Conservation (phyloP, 2,888 invertebrate genomes). For the Lepeophtheirus nordmannii region DNA sequence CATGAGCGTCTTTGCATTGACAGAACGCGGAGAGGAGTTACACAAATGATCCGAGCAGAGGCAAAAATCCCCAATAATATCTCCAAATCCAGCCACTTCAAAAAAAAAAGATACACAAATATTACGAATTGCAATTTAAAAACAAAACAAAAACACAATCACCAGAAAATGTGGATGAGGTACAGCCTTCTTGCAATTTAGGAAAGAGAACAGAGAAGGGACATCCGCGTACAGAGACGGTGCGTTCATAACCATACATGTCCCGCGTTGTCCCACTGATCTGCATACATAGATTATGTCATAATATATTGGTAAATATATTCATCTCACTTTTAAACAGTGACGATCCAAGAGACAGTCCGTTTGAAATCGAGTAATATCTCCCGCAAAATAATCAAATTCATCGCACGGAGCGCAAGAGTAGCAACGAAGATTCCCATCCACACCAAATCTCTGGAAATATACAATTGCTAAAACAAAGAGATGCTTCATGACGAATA, state of each 20-base stretch:
- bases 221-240: constrained; percentile 14
- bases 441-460: background rate
- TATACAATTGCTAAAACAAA: background rate
- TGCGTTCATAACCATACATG: constrained; percentile 7
- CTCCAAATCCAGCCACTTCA: constrained; percentile 19
- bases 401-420: constrained; percentile 22
- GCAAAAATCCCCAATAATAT: constrained; percentile 10
- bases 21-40: background rate
- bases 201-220: constrained; percentile 8
- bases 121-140: background rate
- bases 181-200: constrained; percentile 19
- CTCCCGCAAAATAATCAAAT: constrained; percentile 11
- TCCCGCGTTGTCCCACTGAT: constrained; percentile 14
- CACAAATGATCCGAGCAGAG: constrained; percentile 20
- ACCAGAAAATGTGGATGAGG: constrained; percentile 1
- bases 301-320: background rate
- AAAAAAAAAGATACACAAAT: background rate
- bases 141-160: background rate
- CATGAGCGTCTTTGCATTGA: background rate
- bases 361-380: constrained; percentile 9
- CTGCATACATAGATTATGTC: background rate
- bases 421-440: constrained; percentile 17
- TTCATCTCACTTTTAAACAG: constrained; percentile 13
- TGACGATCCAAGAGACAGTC: constrained; percentile 19
- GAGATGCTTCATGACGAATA: too few species aligned